Conservation (phyloP, 2,113 vertebrate genomes). For the Dryoscopus gambensis region DNA sequence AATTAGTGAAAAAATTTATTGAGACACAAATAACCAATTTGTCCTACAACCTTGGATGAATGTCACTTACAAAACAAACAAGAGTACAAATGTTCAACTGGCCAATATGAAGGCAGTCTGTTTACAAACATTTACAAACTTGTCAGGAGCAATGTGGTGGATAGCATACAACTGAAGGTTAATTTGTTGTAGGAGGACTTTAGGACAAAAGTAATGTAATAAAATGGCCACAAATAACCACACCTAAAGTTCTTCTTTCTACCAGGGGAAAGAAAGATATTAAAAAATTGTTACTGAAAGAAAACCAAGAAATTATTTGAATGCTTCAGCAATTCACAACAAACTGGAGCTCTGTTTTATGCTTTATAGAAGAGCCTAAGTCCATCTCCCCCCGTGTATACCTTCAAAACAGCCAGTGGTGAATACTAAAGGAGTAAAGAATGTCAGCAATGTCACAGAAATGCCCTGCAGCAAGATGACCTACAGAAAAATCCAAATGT, state of each 20-base stretch:
- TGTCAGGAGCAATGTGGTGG: not conserved
- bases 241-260: not conserved
- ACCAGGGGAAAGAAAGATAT: accelerated
- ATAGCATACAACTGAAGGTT: not conserved
- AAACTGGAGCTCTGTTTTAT: not conserved
- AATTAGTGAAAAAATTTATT: not conserved
- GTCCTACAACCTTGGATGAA: not conserved
- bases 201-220: not conserved
- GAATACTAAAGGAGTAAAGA: not conserved
- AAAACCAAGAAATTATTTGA: not conserved
- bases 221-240: not conserved
- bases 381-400: not conserved
- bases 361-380: not conserved
- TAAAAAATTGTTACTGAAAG: not conserved
- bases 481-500: not conserved
- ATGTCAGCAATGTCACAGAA: not conserved
- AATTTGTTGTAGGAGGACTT: not conserved
- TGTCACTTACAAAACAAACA: not conserved
- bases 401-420: not conserved
- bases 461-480: not conserved
- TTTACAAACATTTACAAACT: not conserved
- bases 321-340: not conserved
- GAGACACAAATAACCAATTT: not conserved
- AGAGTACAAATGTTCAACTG: not conserved
- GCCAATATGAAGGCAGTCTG: not conserved